Evolutionary conservation across 92 coral and sea anemone species (phyloP).

Genomic region (Palythoa caribaeorum): DNA sequence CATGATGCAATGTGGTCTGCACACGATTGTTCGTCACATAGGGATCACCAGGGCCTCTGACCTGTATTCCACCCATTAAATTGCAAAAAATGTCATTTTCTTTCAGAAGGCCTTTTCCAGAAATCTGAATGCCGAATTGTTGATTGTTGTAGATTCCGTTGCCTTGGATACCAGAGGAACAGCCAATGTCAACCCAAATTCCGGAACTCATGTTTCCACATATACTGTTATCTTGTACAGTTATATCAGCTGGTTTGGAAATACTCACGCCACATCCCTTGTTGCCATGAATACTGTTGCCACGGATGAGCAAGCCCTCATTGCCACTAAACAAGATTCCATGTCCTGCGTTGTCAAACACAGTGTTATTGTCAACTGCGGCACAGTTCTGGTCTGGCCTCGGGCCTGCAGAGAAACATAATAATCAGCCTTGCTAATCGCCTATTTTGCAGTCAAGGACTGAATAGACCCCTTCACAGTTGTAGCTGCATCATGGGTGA

Average conservation of each 20-base stretch:
- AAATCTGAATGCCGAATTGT: slow-evolving; percentile 78
- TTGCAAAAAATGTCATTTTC: slow-evolving; percentile 95
- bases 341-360: slow-evolving; percentile 88
- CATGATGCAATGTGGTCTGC: slow-evolving; percentile 78
- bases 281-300: slow-evolving; percentile 85
- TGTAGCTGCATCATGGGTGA: too few relatives aligned
- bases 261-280: slow-evolving; percentile 92
- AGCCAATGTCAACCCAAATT: slow-evolving; percentile 75
- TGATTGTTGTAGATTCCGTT: slow-evolving; percentile 96
- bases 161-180: slow-evolving; percentile 86
- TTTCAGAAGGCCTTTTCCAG: slow-evolving; percentile 89
- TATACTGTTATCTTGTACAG: slow-evolving; percentile 88
- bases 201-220: slow-evolving; percentile 88
- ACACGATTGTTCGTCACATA: slow-evolving; percentile 90
- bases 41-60: slow-evolving; percentile 97
- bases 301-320: slow-evolving; percentile 90
- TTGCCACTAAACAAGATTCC: slow-evolving; percentile 91
- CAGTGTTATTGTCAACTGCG: slow-evolving; percentile 86
- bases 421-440: neutral
- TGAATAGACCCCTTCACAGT: too few relatives aligned
- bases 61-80: slow-evolving; percentile 75
- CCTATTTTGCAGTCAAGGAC: too few relatives aligned
- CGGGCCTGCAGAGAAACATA: slow-evolving; percentile 68
- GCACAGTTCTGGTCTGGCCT: slow-evolving; percentile 94
- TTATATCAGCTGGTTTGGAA: slow-evolving; percentile 91